Evolutionary conservation across 1,140 invertebrate species (phyloP).

Genomic region (Hylaeus volcanicus): DNA sequence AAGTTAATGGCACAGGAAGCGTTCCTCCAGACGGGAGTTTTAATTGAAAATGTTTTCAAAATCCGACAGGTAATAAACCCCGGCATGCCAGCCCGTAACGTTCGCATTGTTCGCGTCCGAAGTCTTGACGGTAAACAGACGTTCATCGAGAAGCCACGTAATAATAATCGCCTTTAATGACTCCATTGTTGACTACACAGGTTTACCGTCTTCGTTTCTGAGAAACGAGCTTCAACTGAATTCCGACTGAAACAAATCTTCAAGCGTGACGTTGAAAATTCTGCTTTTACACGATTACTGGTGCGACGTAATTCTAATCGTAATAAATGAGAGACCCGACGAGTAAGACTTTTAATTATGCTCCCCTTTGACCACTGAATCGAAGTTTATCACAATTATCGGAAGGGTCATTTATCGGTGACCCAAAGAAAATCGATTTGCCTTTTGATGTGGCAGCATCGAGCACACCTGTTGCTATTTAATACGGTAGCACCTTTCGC

Average conservation of each 20-base stretch:
- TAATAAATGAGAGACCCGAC: too few relatives aligned
- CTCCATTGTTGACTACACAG: neutral
- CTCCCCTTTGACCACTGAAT: too few relatives aligned
- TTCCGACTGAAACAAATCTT: too few relatives aligned
- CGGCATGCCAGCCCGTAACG: neutral
- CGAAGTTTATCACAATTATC: too few relatives aligned
- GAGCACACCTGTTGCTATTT: constrained; percentile 55
- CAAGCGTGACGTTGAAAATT: too few relatives aligned
- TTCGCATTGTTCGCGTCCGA: neutral
- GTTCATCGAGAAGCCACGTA: neutral
- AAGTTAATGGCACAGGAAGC: constrained; percentile 6
- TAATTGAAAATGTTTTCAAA: constrained; percentile 1
- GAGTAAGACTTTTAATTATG: too few relatives aligned
- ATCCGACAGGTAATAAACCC: neutral
- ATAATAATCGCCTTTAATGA: constrained; percentile 5
- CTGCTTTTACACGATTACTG: too few relatives aligned
- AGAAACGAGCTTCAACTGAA: neutral
- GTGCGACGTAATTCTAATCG: too few relatives aligned
- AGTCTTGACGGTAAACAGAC: neutral
- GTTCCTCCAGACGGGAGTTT: constrained; percentile 19
- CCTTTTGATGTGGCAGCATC: neutral
- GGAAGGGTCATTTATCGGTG: too few relatives aligned
- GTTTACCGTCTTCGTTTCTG: neutral
- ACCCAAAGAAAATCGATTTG: constrained; percentile 37
- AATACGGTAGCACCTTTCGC: constrained; percentile 41